Evolutionary conservation across 1,140 invertebrate species (phyloP).

Genomic region (Carposina sasakii): DNA sequence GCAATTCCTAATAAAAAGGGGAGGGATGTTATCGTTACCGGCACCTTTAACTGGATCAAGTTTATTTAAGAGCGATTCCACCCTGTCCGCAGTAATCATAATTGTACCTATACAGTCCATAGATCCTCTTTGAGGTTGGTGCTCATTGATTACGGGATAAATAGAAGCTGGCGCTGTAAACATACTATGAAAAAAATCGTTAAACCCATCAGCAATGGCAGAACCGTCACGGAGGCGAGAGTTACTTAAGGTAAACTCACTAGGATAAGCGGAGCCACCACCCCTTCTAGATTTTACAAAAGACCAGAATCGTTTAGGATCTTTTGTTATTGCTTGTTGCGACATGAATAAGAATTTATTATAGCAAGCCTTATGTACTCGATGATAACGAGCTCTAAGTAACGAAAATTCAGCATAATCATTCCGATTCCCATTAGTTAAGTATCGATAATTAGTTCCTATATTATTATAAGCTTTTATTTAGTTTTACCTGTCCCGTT

Average conservation of each 20-base stretch:
- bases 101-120: not conserved
- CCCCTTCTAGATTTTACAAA: no score
- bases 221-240: not conserved
- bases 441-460: no score
- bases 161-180: not conserved
- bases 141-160: not conserved
- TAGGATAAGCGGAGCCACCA: not conserved
- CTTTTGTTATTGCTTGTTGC: no score
- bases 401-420: no score
- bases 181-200: not conserved
- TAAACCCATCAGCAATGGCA: not conserved
- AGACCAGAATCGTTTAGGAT: no score
- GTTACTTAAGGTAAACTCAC: not conserved
- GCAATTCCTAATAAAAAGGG: not conserved
- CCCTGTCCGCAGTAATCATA: not conserved
- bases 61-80: not conserved
- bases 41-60: not conserved
- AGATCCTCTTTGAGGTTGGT: not conserved
- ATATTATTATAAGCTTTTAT: no score
- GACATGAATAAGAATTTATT: no score
- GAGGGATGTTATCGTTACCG: conserved; percentile 1
- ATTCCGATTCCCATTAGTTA: no score
- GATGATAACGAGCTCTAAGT: no score
- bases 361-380: no score
- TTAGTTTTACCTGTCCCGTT: no score